Evolutionary conservation across 1,140 invertebrate genomes (phyloP).

Genomic region (Tetragnatha versicolor): DNA sequence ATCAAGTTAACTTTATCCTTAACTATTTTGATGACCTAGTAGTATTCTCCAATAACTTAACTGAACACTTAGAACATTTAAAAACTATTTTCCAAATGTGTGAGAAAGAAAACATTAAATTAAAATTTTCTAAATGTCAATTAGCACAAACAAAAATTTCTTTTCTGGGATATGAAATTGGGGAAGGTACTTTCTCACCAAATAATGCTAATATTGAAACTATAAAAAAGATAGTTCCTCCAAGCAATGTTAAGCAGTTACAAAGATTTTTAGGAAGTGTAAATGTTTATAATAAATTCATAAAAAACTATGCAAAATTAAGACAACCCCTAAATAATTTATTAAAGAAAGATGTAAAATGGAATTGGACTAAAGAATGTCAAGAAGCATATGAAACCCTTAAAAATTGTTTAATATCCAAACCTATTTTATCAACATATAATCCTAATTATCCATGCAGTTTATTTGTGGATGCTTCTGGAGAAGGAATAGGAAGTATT

Average conservation of each 20-base stretch:
- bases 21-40: slow-evolving; percentile 1
- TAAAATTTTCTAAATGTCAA: not conserved
- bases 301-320: slow-evolving; percentile 58
- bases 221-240: slow-evolving; percentile 51
- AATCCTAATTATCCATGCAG: slow-evolving; percentile 33
- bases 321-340: slow-evolving; percentile 63
- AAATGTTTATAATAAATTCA: slow-evolving; percentile 61
- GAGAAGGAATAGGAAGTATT: slow-evolving; percentile 65
- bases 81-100: no score
- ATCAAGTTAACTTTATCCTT: not conserved
- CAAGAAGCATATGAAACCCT: slow-evolving; percentile 62
- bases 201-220: slow-evolving; percentile 23
- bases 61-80: not conserved
- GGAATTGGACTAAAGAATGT: slow-evolving; percentile 60
- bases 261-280: slow-evolving; percentile 60
- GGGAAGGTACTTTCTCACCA: not conserved
- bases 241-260: slow-evolving; percentile 55
- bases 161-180: not conserved
- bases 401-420: slow-evolving; percentile 59
- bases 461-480: slow-evolving; percentile 60
- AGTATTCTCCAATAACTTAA: not conserved
- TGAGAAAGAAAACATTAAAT: slow-evolving; percentile 11
- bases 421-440: slow-evolving; percentile 59
- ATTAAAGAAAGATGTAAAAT: slow-evolving; percentile 63
- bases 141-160: not conserved